Evolutionary conservation across 2,113 vertebrate genomes (phyloP).

Genomic region (Calidris pygmaea): DNA sequence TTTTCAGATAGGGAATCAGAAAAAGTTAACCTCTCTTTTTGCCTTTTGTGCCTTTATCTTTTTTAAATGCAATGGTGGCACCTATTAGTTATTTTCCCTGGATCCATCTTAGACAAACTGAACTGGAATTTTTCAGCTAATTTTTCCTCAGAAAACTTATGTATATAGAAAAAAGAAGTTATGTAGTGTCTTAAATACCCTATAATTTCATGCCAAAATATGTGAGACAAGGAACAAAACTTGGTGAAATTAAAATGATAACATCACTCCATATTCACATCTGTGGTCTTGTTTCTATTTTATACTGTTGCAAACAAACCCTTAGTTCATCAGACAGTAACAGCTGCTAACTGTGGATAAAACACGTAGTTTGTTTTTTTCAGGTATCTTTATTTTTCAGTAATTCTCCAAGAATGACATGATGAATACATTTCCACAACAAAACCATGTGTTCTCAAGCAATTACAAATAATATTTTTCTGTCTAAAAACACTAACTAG

Average conservation of each 20-base stretch:
- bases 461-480: not conserved
- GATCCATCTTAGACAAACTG: not conserved
- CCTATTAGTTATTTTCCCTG: not conserved
- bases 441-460: not conserved
- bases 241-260: not conserved
- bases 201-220: not conserved
- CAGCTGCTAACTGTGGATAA: not conserved
- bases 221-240: not conserved
- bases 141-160: not conserved
- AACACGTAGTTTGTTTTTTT: not conserved
- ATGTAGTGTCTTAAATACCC: not conserved
- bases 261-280: not conserved
- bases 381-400: not conserved
- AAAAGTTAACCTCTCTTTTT: not conserved
- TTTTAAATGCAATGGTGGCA: not conserved
- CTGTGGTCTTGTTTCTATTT: not conserved
- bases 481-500: not conserved
- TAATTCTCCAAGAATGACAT: not conserved
- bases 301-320: not conserved
- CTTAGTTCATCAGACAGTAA: not conserved
- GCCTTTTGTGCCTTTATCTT: not conserved
- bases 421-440: not conserved
- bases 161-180: not conserved
- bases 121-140: not conserved
- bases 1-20: not conserved